These are phyloP conservation scores for Ennomos fuscantarius DNA, from an alignment of 2,888 invertebrate species.

Conservation along the genomic window DNA sequence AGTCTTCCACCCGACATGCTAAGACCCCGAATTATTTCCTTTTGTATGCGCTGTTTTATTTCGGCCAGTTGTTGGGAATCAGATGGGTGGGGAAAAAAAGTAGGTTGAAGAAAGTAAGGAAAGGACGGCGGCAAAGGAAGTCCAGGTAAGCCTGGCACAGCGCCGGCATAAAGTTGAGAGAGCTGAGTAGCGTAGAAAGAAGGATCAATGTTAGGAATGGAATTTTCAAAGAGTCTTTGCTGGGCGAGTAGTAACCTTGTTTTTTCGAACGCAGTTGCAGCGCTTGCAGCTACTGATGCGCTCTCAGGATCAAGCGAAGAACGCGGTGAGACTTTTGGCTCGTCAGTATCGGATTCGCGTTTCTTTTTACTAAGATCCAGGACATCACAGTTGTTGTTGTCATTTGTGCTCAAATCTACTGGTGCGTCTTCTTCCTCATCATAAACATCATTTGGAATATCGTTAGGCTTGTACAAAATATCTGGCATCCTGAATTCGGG, in stretches of 20 bases:
- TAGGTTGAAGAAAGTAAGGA: conserved; percentile 87
- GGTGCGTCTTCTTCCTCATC: conserved; percentile 85
- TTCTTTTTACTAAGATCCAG: conserved; percentile 94
- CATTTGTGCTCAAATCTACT: conserved; percentile 89
- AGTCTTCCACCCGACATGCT: conserved; percentile 90
- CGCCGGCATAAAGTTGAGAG: conserved; percentile 85
- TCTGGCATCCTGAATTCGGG: conserved; percentile 77
- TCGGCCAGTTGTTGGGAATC: conserved; percentile 87
- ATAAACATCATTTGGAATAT: conserved; percentile 66
- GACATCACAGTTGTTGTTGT: conserved; percentile 86
- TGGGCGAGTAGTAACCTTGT: conserved; percentile 87
- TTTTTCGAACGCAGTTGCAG: conserved; percentile 79
- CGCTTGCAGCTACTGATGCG: conserved; percentile 66
- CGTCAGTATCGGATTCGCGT: conserved; percentile 67
- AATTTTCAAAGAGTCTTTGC: conserved; percentile 87
- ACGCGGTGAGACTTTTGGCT: conserved; percentile 71
- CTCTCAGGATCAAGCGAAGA: conserved; percentile 74
- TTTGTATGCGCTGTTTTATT: conserved; percentile 88
- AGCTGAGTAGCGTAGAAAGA: conserved; percentile 87
- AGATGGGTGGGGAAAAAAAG: conserved; percentile 82
- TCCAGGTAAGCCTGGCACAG: conserved; percentile 82
- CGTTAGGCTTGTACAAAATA: conserved; percentile 62
- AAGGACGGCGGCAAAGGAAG: conserved; percentile 85
- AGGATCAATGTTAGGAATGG: conserved; percentile 86
- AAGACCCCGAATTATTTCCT: conserved; percentile 86